Evolutionary conservation across 2,888 invertebrate species (phyloP), one percentile per base, ranked within the genome.

Genomic region (Polydesmus complanatus): DNA sequence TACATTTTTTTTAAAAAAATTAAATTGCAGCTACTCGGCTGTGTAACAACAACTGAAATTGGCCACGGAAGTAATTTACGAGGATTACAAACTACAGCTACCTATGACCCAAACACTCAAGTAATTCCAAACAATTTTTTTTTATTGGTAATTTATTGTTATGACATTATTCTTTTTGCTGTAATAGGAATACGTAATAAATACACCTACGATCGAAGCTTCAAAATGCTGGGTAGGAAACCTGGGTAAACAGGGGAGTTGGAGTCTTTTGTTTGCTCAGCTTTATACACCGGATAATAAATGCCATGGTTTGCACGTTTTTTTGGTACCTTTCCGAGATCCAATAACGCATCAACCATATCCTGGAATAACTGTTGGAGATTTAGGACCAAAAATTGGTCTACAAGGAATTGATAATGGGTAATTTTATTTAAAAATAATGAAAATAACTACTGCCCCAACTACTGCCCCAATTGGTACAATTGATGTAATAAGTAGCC

Each of bases 391-490:
- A 72, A 96, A 96, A 75, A 78, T 89, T 51, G 94, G 89, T 0
- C 78, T 92, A 8, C 91, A 95, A 73, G 94, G 92, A 1, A 75
- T 95, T 50, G 96, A 96, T 72, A 96, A 96, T 77, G 96, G 96
- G 87, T 88, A 68, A 75, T 68, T 37, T 37, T 37, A 37, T 5
- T 14, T 8, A 5, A 37, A 8, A 37, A 37, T 14, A 5, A 37
- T 37, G 14, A 14, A 37, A 37, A n/a, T n/a, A n/a, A n/a, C n/a
- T n/a, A n/a, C n/a, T n/a, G n/a, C n/a, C n/a, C n/a, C n/a, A n/a
- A n/a, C n/a, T n/a, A n/a, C n/a, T n/a, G n/a, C n/a, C n/a, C n/a
- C n/a, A n/a, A n/a, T n/a, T n/a, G n/a, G n/a, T n/a, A n/a, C n/a
- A n/a, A n/a, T n/a, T n/a, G n/a, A n/a, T n/a, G n/a, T n/a, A n/a